Percentiles rank a stretch among this genome's conserved stretches.
phyloP scores from a whole-genome alignment of 2,113 vertebrate species.

The Aspidoscelis tigris region DNA sequence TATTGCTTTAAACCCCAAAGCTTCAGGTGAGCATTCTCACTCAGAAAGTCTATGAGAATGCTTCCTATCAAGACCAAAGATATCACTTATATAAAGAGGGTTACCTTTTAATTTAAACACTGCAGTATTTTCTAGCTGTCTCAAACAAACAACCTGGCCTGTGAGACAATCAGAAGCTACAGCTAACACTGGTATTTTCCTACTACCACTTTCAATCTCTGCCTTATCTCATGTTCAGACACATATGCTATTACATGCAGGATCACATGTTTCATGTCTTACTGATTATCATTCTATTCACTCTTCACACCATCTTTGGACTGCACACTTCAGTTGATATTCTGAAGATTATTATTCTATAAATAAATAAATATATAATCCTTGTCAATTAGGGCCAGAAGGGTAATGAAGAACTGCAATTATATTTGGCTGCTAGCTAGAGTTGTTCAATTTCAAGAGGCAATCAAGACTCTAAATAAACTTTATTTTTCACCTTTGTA shows the following conservation, averaged over 20 bases:
- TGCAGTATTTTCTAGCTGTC: neutral
- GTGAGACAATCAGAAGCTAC: neutral
- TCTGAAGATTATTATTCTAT: neutral
- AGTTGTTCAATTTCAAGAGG: constrained; percentile 28
- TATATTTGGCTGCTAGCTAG: constrained; percentile 18
- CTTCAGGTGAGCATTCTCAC: neutral
- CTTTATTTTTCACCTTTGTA: fast-evolving
- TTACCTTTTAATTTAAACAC: neutral
- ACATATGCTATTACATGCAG: neutral
- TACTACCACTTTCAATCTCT: neutral
- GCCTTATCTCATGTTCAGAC: neutral
- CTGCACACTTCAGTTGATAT: neutral
- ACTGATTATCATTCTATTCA: neutral
- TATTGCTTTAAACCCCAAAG: neutral
- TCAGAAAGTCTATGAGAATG: neutral
- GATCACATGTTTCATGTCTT: neutral
- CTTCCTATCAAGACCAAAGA: neutral
- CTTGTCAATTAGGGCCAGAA: constrained; percentile 16
- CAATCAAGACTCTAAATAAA: neutral
- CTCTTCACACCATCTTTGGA: constrained; percentile 1
- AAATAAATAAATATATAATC: constrained; percentile 12
- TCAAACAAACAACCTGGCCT: neutral
- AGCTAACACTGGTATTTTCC: neutral
- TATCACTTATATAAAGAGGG: neutral
- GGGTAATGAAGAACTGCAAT: constrained; percentile 35